phyloP scores from a whole-genome alignment of 1,140 invertebrate genomes.

The Pogonomyrmex californicus region DNA sequence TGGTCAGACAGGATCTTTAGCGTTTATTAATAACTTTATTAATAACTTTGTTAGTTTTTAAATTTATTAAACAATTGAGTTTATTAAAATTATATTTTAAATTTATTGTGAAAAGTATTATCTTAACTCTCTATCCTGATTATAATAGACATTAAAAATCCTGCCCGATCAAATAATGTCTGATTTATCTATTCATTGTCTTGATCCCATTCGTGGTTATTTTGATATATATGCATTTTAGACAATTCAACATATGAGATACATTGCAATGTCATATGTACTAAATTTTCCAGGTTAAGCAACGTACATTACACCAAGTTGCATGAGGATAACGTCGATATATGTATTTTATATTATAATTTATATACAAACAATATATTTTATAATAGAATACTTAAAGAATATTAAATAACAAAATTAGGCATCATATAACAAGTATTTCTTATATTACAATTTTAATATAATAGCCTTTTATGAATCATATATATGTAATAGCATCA shows the following conservation, averaged over 20 bases:
- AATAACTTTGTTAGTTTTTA: no score
- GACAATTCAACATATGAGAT: background rate
- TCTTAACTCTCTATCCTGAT: no score
- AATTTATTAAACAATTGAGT: no score
- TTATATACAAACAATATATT: constrained; percentile 62
- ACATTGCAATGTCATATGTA: background rate
- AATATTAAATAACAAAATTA: constrained; percentile 44
- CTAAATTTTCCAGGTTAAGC: constrained; percentile 11
- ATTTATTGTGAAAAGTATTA: no score
- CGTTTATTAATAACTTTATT: no score
- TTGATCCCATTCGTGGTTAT: no score
- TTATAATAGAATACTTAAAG: constrained; percentile 51
- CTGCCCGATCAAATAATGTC: no score
- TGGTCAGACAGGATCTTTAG: no score
- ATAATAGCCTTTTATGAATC: background rate
- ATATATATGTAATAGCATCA: constrained; percentile 22
- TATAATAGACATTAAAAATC: no score
- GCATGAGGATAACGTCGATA: constrained; percentile 15
- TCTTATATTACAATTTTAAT: constrained; percentile 21
- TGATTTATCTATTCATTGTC: no score
- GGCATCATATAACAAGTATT: constrained; percentile 26
- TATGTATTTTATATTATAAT: constrained; percentile 62
- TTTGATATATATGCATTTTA: constrained; percentile 10
- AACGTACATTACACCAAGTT: background rate
- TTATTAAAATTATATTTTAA: no score